Conservation (phyloP, 2,888 invertebrate species). For the Rhimphoctona megacephalus region DNA sequence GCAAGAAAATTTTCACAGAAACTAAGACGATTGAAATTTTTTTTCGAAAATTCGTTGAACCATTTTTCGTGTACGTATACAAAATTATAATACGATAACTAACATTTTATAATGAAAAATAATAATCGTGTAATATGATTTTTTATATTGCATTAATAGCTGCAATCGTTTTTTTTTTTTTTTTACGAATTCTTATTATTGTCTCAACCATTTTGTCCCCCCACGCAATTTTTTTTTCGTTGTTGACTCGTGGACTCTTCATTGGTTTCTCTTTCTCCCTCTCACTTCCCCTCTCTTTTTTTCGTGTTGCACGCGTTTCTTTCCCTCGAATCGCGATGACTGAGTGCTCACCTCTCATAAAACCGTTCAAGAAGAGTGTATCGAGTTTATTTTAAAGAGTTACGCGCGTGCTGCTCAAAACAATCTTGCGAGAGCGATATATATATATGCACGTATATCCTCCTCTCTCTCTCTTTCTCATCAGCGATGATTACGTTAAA, state of each 20-base stretch:
- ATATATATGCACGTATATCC: too few relatives aligned
- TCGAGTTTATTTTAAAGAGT: slow-evolving; percentile 66
- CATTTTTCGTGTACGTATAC: too few relatives aligned
- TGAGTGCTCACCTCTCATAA: slow-evolving; percentile 36
- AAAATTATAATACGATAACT: too few relatives aligned
- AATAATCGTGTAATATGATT: not conserved
- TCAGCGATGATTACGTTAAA: slow-evolving; percentile 4
- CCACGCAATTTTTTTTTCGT: slow-evolving; percentile 5
- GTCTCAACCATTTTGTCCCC: slow-evolving; percentile 58
- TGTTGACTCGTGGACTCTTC: slow-evolving; percentile 10
- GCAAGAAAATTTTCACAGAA: not conserved
- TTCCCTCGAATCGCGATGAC: slow-evolving; percentile 51
- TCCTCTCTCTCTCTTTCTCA: slow-evolving; percentile 9
- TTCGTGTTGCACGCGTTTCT: slow-evolving; percentile 64
- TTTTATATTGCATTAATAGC: not conserved
- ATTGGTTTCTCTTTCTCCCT: not conserved
- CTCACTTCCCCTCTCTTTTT: slow-evolving; percentile 27
- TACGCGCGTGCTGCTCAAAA: slow-evolving; percentile 57
- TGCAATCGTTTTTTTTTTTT: slow-evolving; percentile 4
- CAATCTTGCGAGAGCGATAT: slow-evolving; percentile 32
- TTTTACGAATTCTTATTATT: slow-evolving; percentile 12
- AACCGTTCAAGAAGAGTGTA: slow-evolving; percentile 40
- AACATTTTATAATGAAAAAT: not conserved
- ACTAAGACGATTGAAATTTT: not conserved
- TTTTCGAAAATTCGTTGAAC: not conserved